A percentile compares a stretch with the other conserved stretches of the same genome.
Evolutionary conservation across 2,888 invertebrate genomes (phyloP).

Genomic region (Microplitis manilae): DNA sequence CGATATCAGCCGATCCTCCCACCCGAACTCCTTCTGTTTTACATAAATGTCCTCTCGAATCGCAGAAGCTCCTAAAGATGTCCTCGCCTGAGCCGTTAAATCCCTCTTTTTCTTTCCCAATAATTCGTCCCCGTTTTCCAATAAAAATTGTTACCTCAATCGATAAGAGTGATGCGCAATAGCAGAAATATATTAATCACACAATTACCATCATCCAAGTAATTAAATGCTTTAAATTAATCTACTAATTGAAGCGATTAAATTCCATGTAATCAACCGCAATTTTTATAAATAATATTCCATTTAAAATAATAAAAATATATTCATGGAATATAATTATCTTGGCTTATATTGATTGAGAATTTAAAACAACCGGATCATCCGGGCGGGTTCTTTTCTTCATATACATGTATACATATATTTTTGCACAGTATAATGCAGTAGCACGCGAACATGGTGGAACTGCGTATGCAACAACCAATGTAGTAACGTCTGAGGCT

Average conservation of each 20-base stretch:
- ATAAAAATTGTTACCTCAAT: conserved; percentile 4
- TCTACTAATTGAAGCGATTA: conserved; percentile 30
- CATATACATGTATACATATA: background rate
- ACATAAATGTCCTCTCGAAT: conserved; percentile 66
- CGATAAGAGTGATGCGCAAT: background rate
- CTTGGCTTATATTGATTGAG: conserved; percentile 31
- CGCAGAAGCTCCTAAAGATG: conserved; percentile 63
- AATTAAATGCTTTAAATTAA: conserved; percentile 21
- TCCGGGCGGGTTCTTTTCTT: conserved; percentile 1
- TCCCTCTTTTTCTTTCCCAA: conserved; percentile 34
- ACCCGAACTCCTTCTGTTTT: conserved; percentile 53
- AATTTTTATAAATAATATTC: background rate
- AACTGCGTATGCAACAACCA: conserved; percentile 16
- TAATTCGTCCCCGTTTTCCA: background rate
- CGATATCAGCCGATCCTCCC: conserved; percentile 57
- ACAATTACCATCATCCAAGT: conserved; percentile 19
- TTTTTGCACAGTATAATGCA: conserved; percentile 2
- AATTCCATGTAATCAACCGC: conserved; percentile 25
- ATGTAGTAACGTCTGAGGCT: background rate
- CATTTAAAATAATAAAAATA: background rate
- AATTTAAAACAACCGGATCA: conserved; percentile 40
- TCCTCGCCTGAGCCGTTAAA: conserved; percentile 57
- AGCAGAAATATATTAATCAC: background rate
- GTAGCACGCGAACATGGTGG: conserved; percentile 41
- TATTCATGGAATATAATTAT: conserved; percentile 31